A percentile compares a stretch with the other conserved stretches of the same genome.
Evolutionary conservation across 1,140 invertebrate genomes (phyloP).

Genomic region (Scaptodrosophila lebanonensis): DNA sequence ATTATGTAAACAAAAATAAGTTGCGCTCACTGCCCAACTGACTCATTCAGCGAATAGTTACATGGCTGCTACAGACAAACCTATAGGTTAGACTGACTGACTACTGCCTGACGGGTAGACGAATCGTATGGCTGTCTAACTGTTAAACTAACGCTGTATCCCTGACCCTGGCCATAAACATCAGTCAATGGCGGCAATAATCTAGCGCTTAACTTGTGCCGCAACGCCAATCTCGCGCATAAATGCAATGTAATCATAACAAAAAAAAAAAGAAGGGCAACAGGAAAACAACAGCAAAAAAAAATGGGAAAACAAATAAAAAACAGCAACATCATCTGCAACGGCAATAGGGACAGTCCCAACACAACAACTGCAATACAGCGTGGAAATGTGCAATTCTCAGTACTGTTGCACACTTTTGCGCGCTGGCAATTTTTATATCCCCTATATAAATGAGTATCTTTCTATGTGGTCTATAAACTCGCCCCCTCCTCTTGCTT

Average conservation of each 20-base stretch:
- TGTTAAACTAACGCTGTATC: neutral
- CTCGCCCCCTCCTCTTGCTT: too few relatives aligned
- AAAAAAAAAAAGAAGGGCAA: constrained; percentile 1
- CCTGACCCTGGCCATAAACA: constrained; percentile 11
- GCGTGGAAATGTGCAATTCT: too few relatives aligned
- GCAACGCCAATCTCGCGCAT: too few relatives aligned
- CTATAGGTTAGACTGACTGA: neutral
- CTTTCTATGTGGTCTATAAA: too few relatives aligned
- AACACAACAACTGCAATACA: too few relatives aligned
- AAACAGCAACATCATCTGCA: neutral
- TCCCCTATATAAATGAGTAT: too few relatives aligned
- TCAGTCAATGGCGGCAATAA: constrained; percentile 63
- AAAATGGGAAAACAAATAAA: neutral
- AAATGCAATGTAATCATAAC: constrained; percentile 38
- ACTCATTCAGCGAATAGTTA: constrained; percentile 5
- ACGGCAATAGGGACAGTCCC: too few relatives aligned
- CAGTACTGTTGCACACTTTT: too few relatives aligned
- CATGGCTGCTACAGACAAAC: neutral
- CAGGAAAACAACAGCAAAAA: neutral
- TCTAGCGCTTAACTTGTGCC: constrained; percentile 19
- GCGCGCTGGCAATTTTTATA: too few relatives aligned
- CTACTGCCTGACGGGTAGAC: neutral
- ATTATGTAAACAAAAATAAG: constrained; percentile 71
- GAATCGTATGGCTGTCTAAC: constrained; percentile 8
- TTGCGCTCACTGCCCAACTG: constrained; percentile 13